Evolutionary conservation across 1,140 invertebrate genomes (phyloP), one percentile per base, ranked within the genome.

Genomic region (Euura saliciscinereae): DNA sequence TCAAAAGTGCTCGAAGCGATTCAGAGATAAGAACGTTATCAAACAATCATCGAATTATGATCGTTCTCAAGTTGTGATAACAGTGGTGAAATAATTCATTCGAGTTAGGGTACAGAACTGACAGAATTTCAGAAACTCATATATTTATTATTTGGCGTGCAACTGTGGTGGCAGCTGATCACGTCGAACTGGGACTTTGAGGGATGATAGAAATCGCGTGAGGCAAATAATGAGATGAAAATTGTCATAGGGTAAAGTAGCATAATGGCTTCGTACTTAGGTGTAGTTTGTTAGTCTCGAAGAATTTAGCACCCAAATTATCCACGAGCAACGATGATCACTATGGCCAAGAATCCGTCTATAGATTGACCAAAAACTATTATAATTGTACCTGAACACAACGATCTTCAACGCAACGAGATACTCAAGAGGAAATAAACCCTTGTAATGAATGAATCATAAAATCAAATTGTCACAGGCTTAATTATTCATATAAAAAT

Each of bases 381-480:
- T 42, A 67, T n/a, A 67, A 42, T 7, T 64, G 77, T 79, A 79
- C 75, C 75, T 79, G 78, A 79, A 70, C 46, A 78, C 77, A 78
- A 79, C 77, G 77, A 78, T 77, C 3, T 45, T 43, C 43, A 77
- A 69, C 64, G 72, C 76, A 78, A 7, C 66, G 46, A 72, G 67
- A 6, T 51, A 51, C 46, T 1, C 8, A 59, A n/a, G 3, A 59
- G 11, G 13, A 59, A 59, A 59, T 59, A 5, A 6, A 59, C 3
- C 5, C 51, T 28, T 28, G 28, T 1, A 28, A 28, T 28, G 28
- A 28, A 28, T 28, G 28, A 28, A 28, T 28, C 28, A 28, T 28
- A 28, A 28, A 28, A 28, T 28, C 28, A 28, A 28, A 28, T 28
- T 28, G 28, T 28, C 28, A 28, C 28, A 28, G 28, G 28, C 28